Conservation (phyloP, 2,888 invertebrate species). For the Euclidia mi region DNA sequence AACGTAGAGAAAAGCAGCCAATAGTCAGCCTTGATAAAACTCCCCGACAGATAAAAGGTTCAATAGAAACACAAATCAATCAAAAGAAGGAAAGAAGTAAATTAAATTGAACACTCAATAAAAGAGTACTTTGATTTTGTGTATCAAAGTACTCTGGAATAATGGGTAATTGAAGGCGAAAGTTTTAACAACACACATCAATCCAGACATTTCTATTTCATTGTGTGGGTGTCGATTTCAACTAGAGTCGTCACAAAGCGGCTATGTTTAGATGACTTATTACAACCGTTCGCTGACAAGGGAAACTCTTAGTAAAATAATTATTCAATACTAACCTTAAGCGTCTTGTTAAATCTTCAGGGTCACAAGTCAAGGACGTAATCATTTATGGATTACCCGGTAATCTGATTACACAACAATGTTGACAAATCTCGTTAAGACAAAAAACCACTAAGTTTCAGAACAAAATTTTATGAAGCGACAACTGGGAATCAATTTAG, state of each 20-base stretch:
- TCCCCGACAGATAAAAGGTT: no score
- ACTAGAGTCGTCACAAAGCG: no score
- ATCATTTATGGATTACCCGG: neutral
- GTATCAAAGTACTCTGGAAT: no score
- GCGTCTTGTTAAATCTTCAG: neutral
- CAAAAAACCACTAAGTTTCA: conserved; percentile 61
- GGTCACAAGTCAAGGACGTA: neutral
- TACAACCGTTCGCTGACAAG: conserved; percentile 5
- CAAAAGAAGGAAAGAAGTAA: no score
- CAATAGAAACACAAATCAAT: no score
- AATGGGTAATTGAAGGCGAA: conserved; percentile 13
- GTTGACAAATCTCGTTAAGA: conserved; percentile 39
- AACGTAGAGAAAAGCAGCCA: no score
- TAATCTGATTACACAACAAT: conserved; percentile 3
- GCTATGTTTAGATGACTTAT: conserved; percentile 3
- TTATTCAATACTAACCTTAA: conserved; percentile 3
- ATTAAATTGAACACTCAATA: no score
- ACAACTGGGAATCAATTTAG: conserved; percentile 84
- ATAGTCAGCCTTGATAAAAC: no score
- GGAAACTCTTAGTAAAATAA: neutral
- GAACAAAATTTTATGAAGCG: conserved; percentile 72
- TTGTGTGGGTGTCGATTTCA: neutral
- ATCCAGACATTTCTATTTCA: conserved; percentile 10
- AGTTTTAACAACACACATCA: conserved; percentile 28
- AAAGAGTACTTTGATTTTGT: no score